Conservation (phyloP, 2,797 vertebrate species). For the Chelmon rostratus region DNA sequence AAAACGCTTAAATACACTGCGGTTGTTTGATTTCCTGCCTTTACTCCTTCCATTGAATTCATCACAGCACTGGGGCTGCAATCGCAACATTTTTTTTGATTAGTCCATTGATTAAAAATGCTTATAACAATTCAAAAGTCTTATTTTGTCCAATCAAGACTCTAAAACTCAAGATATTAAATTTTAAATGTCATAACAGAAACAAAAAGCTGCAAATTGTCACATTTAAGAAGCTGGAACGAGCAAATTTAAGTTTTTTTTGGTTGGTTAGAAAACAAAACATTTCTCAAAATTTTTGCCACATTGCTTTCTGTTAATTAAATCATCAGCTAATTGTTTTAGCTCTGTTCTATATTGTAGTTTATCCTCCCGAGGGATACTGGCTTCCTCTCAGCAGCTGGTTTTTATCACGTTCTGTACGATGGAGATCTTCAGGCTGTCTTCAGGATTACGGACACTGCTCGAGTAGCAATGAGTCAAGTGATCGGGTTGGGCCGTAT, state of each 20-base stretch:
- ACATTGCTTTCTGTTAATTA: too few relatives aligned
- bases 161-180: not conserved
- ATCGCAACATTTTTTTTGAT: not conserved
- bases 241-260: too few relatives aligned
- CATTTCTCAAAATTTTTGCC: not conserved
- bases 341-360: not conserved
- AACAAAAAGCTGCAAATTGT: not conserved
- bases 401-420: not conserved
- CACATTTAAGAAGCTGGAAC: not conserved
- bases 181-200: not conserved
- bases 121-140: too few relatives aligned
- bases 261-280: too few relatives aligned
- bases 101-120: not conserved
- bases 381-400: not conserved
- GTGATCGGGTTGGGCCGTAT: too few relatives aligned
- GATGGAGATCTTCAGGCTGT: not conserved
- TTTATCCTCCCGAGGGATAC: not conserved
- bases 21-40: not conserved
- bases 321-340: not conserved
- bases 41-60: not conserved
- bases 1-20: not conserved
- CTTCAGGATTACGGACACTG: not conserved
- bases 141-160: too few relatives aligned
- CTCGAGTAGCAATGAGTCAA: slow-evolving; percentile 7
- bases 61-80: not conserved